Percentiles rank a stretch among this genome's conserved stretches.
These are phyloP conservation scores for Penaeus monodon DNA, from an alignment of 2,888 invertebrate genomes.

Conservation along the genomic window DNA sequence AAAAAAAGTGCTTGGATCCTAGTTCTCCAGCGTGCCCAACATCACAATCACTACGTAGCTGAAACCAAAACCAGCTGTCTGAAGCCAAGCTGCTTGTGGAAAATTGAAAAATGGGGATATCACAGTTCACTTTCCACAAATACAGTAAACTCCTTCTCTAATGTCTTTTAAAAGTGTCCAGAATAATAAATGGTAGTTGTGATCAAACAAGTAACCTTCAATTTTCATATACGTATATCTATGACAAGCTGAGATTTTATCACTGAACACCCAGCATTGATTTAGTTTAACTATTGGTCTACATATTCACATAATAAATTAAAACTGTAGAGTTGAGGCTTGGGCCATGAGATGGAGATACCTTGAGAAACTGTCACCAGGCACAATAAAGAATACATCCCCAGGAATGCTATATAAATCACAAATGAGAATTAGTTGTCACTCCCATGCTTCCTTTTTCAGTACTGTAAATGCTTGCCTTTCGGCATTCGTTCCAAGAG, in stretches of 20 bases:
- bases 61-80: conserved; percentile 24
- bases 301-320: conserved; percentile 25
- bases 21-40: conserved; percentile 45
- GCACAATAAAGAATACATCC: conserved; percentile 41
- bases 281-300: conserved; percentile 5
- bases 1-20: conserved; percentile 25
- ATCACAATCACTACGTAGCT: background rate
- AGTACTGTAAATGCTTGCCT: conserved; percentile 22
- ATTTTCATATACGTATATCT: no score
- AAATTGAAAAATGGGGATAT: conserved; percentile 44
- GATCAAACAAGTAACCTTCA: conserved; percentile 6
- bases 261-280: no score
- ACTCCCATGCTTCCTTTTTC: conserved; percentile 15
- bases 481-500: background rate
- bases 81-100: conserved; percentile 34
- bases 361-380: conserved; percentile 29
- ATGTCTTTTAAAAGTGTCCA: conserved; percentile 9
- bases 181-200: conserved; percentile 5
- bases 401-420: conserved; percentile 47
- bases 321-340: conserved; percentile 15
- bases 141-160: conserved; percentile 2
- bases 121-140: conserved; percentile 46
- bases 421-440: conserved; percentile 29
- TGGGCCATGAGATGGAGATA: conserved; percentile 20
- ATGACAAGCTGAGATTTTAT: no score